Percentiles rank a stretch among this genome's conserved stretches.
Conservation (phyloP, 2,113 vertebrate genomes). For the Semnornis frantzii region DNA sequence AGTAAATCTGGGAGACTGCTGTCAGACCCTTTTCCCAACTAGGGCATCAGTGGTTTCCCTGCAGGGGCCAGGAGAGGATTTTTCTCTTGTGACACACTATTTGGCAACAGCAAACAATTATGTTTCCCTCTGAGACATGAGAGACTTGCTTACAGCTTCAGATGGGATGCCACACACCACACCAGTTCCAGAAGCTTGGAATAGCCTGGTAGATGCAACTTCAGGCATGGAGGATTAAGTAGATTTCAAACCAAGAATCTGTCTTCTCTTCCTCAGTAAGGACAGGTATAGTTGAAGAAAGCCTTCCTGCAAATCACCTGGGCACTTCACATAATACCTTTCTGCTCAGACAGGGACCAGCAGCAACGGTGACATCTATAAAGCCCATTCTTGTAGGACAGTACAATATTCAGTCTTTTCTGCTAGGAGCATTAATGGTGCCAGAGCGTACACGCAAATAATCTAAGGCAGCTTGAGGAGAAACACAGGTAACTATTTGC, state of each 20-base stretch:
- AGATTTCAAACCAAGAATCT: neutral
- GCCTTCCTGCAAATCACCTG: neutral
- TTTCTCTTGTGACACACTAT: neutral
- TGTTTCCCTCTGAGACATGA: neutral
- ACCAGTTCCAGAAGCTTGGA: neutral
- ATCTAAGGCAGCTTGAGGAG: neutral
- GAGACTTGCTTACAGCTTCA: neutral
- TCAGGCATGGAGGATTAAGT: neutral
- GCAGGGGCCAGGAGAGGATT: neutral
- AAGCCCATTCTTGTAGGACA: neutral
- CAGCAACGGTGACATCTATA: neutral
- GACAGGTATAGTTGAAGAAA: neutral
- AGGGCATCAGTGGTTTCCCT: neutral
- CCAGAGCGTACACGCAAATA: neutral
- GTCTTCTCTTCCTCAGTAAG: neutral
- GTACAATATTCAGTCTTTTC: neutral
- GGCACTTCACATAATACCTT: neutral
- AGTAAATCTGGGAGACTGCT: neutral
- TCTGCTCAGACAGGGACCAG: neutral
- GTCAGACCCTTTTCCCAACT: neutral
- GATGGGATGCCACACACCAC: neutral
- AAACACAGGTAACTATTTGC: neutral
- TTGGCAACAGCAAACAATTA: constrained; percentile 18
- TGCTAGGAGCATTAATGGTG: neutral
- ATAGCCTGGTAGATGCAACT: neutral